A percentile compares a stretch with the other conserved stretches of the same genome.
phyloP scores from a whole-genome alignment of 2,113 vertebrate genomes.

The Mohoua ochrocephala region DNA sequence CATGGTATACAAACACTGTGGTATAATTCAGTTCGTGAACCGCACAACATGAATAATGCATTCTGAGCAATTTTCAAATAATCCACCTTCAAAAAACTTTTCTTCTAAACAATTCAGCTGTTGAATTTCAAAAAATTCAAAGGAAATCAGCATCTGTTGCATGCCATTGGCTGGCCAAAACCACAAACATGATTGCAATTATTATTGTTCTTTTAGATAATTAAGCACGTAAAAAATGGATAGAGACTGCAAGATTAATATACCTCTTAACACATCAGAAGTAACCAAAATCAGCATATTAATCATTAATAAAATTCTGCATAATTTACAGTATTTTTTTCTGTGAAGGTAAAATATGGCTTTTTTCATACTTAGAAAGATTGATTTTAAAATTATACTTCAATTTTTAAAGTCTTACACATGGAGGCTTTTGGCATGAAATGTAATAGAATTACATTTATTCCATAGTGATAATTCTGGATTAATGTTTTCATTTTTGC shows the following conservation, averaged over 20 bases:
- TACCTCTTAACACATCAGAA: neutral
- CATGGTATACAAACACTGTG: neutral
- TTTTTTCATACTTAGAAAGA: conserved; percentile 23
- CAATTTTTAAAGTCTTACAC: conserved; percentile 25
- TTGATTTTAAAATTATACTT: conserved; percentile 62
- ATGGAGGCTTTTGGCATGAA: neutral
- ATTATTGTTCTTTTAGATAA: neutral
- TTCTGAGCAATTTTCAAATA: neutral
- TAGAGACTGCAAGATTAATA: neutral
- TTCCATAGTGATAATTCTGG: conserved; percentile 57
- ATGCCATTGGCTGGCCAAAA: neutral
- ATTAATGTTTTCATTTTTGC: conserved; percentile 67
- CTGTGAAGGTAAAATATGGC: conserved; percentile 5
- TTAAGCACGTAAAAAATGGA: neutral
- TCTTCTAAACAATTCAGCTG: neutral
- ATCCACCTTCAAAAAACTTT: neutral
- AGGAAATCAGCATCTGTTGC: neutral
- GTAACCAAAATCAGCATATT: neutral
- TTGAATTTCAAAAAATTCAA: neutral
- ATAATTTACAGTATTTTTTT: neutral
- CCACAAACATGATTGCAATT: neutral
- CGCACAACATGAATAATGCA: neutral
- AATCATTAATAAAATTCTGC: neutral
- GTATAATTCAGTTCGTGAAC: neutral
- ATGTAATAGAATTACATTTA: conserved; percentile 62